Evolutionary conservation across 2,888 invertebrate species (phyloP).

Genomic region (Serripes groenlandicus): DNA sequence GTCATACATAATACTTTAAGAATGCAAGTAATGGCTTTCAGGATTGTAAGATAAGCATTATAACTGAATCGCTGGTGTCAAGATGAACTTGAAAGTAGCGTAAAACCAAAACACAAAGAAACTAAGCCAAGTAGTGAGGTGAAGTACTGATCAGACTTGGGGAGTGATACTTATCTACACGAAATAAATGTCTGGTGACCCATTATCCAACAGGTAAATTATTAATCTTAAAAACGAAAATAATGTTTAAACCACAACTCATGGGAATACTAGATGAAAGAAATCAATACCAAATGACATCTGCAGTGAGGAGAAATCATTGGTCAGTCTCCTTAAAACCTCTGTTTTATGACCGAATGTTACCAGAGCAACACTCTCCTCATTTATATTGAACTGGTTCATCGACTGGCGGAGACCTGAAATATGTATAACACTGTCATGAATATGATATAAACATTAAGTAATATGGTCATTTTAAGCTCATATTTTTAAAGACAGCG

Average conservation of each 20-base stretch:
- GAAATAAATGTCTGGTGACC: not conserved
- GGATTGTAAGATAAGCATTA: too few species aligned
- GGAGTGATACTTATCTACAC: not conserved
- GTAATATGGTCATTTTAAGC: not conserved
- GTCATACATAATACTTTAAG: too few species aligned
- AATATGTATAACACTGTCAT: not conserved
- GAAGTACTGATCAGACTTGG: too few species aligned
- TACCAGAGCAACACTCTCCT: constrained; percentile 2
- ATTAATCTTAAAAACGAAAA: not conserved
- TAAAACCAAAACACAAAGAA: too few species aligned
- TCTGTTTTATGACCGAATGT: constrained; percentile 16
- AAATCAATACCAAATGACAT: constrained; percentile 1
- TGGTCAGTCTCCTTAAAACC: not conserved
- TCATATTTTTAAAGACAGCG: too few species aligned
- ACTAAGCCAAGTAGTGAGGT: too few species aligned
- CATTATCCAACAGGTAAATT: not conserved
- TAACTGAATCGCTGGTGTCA: too few species aligned
- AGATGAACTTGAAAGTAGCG: too few species aligned
- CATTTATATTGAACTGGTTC: not conserved
- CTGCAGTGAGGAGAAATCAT: not conserved
- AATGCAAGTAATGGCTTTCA: too few species aligned
- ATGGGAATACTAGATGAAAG: not conserved
- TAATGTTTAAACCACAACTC: not conserved
- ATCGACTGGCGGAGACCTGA: too few species aligned
- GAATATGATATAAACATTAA: not conserved